phyloP scores from a whole-genome alignment of 2,113 vertebrate species.

The Mesocricetus auratus region DNA sequence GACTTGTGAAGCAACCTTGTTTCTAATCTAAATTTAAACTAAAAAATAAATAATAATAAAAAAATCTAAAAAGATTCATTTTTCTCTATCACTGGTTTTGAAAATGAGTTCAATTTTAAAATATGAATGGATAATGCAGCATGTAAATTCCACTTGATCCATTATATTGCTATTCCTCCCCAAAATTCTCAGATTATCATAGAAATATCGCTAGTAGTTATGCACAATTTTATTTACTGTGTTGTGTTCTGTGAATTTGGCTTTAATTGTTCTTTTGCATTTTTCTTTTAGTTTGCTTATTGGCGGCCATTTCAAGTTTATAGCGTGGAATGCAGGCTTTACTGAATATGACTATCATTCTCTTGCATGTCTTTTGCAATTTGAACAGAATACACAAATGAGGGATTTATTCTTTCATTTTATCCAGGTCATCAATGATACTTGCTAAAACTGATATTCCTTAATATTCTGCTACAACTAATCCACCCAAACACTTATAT shows the following conservation, averaged over 20 bases:
- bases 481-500: not conserved
- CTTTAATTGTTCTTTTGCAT: not conserved
- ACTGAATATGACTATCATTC: too few species aligned
- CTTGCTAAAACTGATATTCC: not conserved
- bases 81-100: conserved; percentile 14
- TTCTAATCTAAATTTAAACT: too few species aligned
- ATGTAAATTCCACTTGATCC: not conserved
- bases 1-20: too few species aligned
- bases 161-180: not conserved
- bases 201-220: not conserved
- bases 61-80: too few species aligned
- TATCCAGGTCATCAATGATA: not conserved
- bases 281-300: not conserved
- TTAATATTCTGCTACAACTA: not conserved
- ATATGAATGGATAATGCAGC: not conserved
- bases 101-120: conserved; percentile 8
- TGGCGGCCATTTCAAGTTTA: not conserved
- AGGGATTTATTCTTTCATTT: not conserved
- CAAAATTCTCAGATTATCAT: not conserved
- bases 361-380: not conserved
- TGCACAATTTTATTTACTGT: not conserved
- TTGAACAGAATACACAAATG: not conserved
- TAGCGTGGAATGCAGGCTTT: too few species aligned
- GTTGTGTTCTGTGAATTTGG: not conserved
- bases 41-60: too few species aligned